Base-by-base conservation (phyloP, 2,888 invertebrate genomes). In the Deilephila elpenor region DNA sequence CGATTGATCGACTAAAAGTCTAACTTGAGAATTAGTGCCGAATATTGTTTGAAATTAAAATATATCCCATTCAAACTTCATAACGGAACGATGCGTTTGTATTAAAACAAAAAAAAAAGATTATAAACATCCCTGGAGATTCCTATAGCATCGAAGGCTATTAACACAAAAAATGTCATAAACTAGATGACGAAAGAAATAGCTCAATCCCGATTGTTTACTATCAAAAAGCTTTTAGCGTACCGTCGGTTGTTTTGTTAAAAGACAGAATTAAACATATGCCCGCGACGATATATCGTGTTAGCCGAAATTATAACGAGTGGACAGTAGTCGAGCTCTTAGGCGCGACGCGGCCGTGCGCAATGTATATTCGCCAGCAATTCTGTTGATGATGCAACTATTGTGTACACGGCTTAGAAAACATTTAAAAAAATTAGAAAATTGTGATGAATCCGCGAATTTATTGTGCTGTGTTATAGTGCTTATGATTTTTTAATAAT, bases 301-400 rank as follows among this genome's bases (percentile, higher is more conserved):
- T 72, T 83, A 80, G 80, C 84, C 83, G 85, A 88, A 88, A 87
- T 88, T 83, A 87, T 87, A 82, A 79, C 80, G 84, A 86, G 85
- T 84, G 82, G 78, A 75, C 83, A 74, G 71, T 61, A 73, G 73
- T 73, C 71, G 73, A 20, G 59, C 56, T 64, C 37, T 37, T 34
- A 73, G 74, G 75, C 75, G 37, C 70, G 56, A 62, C 59, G 70
- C 73, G 53, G 59, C 34, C 37, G 70, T 71, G 25, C 67, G 71
- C 59, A 56, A 64, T 59, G 59, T 29, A 72, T 53, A 61, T 56
- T 51, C 25, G 19, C 44, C 5, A 6, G 32, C n/a, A 29, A 4
- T 34, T 64, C 3, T 25, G 6, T n/a, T 64, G 25, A 37, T 73
- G 56, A 64, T 59, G 56, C 11, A 67, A 67, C 59, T 44, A 44